These are phyloP conservation scores for Polia nebulosa DNA, from an alignment of 2,888 invertebrate species.

Conservation along the genomic window DNA sequence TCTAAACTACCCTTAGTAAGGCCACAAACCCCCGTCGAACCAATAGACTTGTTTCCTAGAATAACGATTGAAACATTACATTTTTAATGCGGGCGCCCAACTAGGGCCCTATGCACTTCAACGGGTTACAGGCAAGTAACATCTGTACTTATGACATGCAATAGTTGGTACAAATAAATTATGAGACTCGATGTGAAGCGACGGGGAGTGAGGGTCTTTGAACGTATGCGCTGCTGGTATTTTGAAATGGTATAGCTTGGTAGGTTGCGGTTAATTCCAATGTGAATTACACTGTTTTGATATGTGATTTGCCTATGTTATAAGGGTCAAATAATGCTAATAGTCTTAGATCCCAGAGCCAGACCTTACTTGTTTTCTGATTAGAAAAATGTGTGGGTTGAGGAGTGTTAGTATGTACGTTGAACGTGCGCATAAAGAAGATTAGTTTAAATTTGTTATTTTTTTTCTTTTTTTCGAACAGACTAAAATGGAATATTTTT, in stretches of 20 bases:
- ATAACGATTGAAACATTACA: constrained; percentile 83
- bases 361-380: too few relatives aligned
- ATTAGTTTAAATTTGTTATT: too few relatives aligned
- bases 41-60: constrained; percentile 83
- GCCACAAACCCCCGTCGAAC: constrained; percentile 49
- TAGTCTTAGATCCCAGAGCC: too few relatives aligned
- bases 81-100: constrained; percentile 79
- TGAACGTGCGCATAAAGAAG: too few relatives aligned
- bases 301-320: not conserved
- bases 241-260: constrained; percentile 11
- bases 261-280: not conserved
- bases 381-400: too few relatives aligned
- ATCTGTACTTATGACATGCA: constrained; percentile 74
- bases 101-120: constrained; percentile 50
- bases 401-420: too few relatives aligned
- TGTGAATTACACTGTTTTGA: constrained; percentile 3
- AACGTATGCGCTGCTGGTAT: constrained; percentile 40
- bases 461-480: too few relatives aligned
- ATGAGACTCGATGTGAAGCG: constrained; percentile 30
- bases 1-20: constrained; percentile 31
- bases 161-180: constrained; percentile 56
- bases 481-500: too few relatives aligned
- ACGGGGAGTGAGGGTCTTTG: constrained; percentile 21
- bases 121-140: constrained; percentile 71
- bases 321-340: not conserved